Percentiles rank a stretch among this genome's conserved stretches.
Evolutionary conservation across 2,888 invertebrate species (phyloP).

Genomic region (Drosophila sordidapex): DNA sequence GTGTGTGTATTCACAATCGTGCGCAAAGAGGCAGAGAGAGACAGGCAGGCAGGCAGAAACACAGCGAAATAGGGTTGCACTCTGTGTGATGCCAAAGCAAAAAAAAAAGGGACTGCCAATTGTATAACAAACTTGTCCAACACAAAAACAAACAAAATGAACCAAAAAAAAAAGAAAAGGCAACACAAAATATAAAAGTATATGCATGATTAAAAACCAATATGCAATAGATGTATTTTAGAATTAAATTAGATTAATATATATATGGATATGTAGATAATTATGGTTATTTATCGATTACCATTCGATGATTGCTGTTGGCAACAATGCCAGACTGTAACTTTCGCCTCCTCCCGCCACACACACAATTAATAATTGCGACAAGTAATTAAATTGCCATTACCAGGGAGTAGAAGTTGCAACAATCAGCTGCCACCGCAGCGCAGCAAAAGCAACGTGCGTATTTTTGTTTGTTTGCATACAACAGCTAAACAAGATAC

Average conservation of each 20-base stretch:
- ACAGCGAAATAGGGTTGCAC: slow-evolving; percentile 66
- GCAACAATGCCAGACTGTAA: slow-evolving; percentile 49
- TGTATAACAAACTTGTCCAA: slow-evolving; percentile 60
- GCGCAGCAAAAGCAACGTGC: slow-evolving; percentile 48
- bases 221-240: slow-evolving; percentile 50
- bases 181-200: slow-evolving; percentile 40
- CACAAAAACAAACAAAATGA: slow-evolving; percentile 49
- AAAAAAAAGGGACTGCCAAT: slow-evolving; percentile 54
- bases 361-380: slow-evolving; percentile 31
- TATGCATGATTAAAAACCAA: slow-evolving; percentile 40
- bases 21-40: slow-evolving; percentile 36
- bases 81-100: slow-evolving; percentile 50
- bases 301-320: slow-evolving; percentile 70
- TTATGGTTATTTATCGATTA: slow-evolving; percentile 66
- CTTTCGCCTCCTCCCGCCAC: slow-evolving; percentile 12
- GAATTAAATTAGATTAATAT: slow-evolving; percentile 42
- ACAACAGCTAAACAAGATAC: slow-evolving; percentile 47
- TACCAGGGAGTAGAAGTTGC: slow-evolving; percentile 19
- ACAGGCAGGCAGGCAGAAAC: slow-evolving; percentile 48
- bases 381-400: slow-evolving; percentile 35
- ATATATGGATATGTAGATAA: slow-evolving; percentile 10
- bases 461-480: slow-evolving; percentile 63
- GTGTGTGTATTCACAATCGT: slow-evolving; percentile 52
- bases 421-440: slow-evolving; percentile 56
- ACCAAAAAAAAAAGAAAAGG: slow-evolving; percentile 49